Base-by-base conservation (phyloP, 1,140 invertebrate genomes). In the Drosophila elegans region DNA sequence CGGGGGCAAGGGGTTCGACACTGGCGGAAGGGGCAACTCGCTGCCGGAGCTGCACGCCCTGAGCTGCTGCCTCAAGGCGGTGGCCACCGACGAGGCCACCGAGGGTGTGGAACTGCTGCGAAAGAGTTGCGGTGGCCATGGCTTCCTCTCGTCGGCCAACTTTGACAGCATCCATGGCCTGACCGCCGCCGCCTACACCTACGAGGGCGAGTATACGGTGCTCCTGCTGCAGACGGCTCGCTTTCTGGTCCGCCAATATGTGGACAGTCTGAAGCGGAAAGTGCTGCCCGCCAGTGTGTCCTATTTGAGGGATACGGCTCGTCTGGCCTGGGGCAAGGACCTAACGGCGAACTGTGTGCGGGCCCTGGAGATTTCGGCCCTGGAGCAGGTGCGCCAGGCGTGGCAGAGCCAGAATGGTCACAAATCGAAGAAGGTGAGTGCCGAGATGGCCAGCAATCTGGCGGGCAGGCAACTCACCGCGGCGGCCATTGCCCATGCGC, bases 191-290 rank as follows among this genome's bases (percentile, higher is more conserved):
- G 95, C 96, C 52, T 97, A 96, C 91, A 99, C 97, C 4, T 99
- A 99, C 91, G 98, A 99, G 93, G 98, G 98, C 10, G 98, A 99
- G 93, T 98, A 98, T 90, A 98, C 97, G 1, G 97, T 99, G 16
- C 93, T 99, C 52, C 93, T 97, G 46, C 93, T 98, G 12, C 98
- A 99, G 94, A 97, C 97, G 2, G 97, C 97, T 2, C 95, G 96
- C 94, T 96, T 95, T 80, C 92, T 97, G 32, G 93, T 96, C 12
- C 97, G 96, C 92, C 62, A 88, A 36, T 80, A 78, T 39, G 52
- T 49, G 41, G 67, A 84, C 21, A 67, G 73, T 0, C 93, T 94
- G 13, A 96, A 95, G 94, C 94, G 95, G 62, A 94, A 94, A 72
- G 94, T 94, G 2, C 74, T 93, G 16, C 90, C 90, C 4, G 5